A percentile compares a stretch with the other conserved stretches of the same genome.
Evolutionary conservation across 2,797 vertebrate genomes (phyloP).

Genomic region (Syndactyla subalaris): DNA sequence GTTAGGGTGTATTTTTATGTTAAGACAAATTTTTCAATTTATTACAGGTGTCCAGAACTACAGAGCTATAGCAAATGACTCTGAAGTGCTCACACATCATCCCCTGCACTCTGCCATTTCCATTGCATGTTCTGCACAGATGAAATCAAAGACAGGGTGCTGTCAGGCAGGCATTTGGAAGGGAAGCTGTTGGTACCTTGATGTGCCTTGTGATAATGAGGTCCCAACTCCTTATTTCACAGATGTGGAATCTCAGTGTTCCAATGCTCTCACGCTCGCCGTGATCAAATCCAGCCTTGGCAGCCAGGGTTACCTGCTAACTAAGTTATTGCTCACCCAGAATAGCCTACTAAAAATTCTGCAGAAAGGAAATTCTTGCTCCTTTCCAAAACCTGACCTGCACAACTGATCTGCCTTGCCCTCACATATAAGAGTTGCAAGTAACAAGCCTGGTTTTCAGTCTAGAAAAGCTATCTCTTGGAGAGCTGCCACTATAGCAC

Average conservation of each 20-base stretch:
- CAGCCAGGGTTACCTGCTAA: neutral
- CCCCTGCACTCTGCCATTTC: neutral
- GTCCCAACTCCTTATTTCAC: rapidly evolving
- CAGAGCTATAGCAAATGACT: neutral
- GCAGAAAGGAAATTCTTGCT: neutral
- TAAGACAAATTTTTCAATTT: neutral
- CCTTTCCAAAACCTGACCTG: neutral
- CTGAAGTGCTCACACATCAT: neutral
- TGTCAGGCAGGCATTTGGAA: neutral
- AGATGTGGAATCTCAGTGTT: neutral
- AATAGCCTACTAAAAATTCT: neutral
- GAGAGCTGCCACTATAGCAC: rapidly evolving
- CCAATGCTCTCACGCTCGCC: rapidly evolving
- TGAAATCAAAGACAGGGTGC: neutral
- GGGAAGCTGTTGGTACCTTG: neutral
- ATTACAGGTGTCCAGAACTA: neutral
- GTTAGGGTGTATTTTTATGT: neutral
- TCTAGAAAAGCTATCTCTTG: neutral
- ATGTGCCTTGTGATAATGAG: neutral
- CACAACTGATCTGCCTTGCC: neutral
- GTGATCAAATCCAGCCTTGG: neutral
- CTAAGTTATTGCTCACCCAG: neutral
- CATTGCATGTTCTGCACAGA: neutral
- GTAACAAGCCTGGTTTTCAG: neutral
- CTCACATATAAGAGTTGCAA: neutral